Evolutionary conservation across 2,797 vertebrate genomes (phyloP), one percentile per base, ranked within the genome.

Genomic region (Gallinago stenura): DNA sequence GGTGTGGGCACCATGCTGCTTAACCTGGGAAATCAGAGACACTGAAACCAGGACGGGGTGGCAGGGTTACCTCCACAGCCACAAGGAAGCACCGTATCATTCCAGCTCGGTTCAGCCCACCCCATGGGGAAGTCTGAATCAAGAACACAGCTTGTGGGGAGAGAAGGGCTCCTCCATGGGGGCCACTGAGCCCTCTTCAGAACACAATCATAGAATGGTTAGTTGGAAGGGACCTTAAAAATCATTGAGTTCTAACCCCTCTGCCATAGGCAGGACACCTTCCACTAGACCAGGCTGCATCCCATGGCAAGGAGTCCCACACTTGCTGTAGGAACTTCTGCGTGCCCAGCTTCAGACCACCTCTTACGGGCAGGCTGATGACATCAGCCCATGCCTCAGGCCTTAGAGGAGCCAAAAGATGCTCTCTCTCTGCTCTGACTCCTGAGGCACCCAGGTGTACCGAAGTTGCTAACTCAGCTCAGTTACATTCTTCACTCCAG

Each of bases 101-200:
- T 45, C 15, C 56, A 56, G 12, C 22, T 68, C 26, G 10, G 41
- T 39, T 66, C 28, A 87, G 14, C 30, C 71, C 58, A 10, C 3
- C 13, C 39, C 17, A 26, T 17, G 33, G n/a, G 26, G 10, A 73
- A 70, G 2, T 6, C 30, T 56, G 12, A 35, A 26, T 37, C 15
- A 3, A 41, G 62, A 72, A 56, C 5, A 0, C 2, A 58, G 54
- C 26, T 72, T n/a, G 0, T 26, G 50, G 41, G 35, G 45, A 53
- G 35, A 41, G 4, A 15, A 1, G 0, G 4, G 9, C 7, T 53
- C 15, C 24, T 43, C 37, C 57, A 6, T 7, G 37, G 18, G 50
- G 31, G 33, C 8, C 12, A 22, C 24, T 2, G 14, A 58, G 4
- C 7, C n/a, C 19, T 53, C 22, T 61, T 73, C 25, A 45, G 41